Percentiles rank a stretch among this genome's conserved stretches.
Evolutionary conservation across 2,888 invertebrate species (phyloP).

Genomic region (Drosophila infuscata): DNA sequence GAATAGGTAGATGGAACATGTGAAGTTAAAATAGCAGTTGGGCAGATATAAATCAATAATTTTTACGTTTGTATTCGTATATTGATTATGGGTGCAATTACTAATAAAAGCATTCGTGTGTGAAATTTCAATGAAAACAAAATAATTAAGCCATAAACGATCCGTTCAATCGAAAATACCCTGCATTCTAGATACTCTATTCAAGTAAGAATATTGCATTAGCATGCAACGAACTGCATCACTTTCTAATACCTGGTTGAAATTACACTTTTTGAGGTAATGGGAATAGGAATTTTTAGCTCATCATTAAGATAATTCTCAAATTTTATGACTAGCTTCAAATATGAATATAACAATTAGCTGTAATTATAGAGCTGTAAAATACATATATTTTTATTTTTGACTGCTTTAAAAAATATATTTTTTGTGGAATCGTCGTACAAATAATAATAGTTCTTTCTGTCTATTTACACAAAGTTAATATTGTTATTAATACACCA

Average conservation of each 20-base stretch:
- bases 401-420: neutral
- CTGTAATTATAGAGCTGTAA: neutral
- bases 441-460: neutral
- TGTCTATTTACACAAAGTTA: neutral
- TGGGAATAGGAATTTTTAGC: too few species aligned
- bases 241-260: too few species aligned
- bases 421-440: neutral
- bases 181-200: neutral
- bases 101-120: slow-evolving; percentile 73
- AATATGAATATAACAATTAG: neutral
- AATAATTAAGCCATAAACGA: slow-evolving; percentile 32
- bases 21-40: slow-evolving; percentile 33
- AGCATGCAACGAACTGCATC: too few species aligned
- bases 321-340: too few species aligned
- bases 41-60: slow-evolving; percentile 31
- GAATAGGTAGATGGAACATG: slow-evolving; percentile 32
- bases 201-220: neutral
- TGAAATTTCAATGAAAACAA: slow-evolving; percentile 54
- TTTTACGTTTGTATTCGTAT: slow-evolving; percentile 17
- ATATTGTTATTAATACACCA: neutral
- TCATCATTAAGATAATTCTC: too few species aligned
- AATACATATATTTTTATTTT: neutral
- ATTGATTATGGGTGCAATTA: slow-evolving; percentile 37
- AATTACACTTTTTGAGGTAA: neutral
- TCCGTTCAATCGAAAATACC: slow-evolving; percentile 16